Conservation (phyloP, 2,113 vertebrate species). For the Ifrita kowaldi region DNA sequence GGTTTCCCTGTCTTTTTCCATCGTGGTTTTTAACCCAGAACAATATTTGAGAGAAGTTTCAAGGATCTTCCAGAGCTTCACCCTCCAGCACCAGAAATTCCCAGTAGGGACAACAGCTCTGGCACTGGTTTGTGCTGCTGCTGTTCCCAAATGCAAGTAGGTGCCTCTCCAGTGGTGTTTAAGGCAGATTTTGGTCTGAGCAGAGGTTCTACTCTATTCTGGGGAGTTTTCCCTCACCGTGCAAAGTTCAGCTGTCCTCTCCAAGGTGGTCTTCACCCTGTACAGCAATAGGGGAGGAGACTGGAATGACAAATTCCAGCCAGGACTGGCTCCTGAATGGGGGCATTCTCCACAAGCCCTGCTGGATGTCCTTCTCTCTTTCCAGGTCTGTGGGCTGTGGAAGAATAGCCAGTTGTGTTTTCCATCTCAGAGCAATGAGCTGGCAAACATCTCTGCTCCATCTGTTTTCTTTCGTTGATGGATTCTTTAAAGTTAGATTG, state of each 20-base stretch:
- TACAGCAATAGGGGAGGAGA: not conserved
- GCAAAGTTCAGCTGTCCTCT: not conserved
- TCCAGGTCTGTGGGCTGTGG: not conserved
- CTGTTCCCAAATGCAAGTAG: not conserved
- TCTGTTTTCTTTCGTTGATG: slow-evolving; percentile 24
- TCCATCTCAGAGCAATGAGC: not conserved
- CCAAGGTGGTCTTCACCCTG: not conserved
- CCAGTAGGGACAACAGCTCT: too few species aligned
- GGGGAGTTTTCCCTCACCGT: accelerated
- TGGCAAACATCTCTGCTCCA: slow-evolving; percentile 16
- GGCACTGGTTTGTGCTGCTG: not conserved
- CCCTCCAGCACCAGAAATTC: not conserved
- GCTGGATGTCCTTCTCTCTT: not conserved
- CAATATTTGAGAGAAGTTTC: not conserved
- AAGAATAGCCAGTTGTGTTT: not conserved
- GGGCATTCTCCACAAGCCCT: not conserved
- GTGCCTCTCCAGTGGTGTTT: not conserved
- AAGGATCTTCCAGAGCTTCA: not conserved
- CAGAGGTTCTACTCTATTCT: accelerated
- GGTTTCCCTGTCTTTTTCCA: not conserved
- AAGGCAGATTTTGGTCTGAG: not conserved
- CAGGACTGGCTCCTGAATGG: not conserved
- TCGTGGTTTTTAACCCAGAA: not conserved
- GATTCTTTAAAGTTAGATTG: slow-evolving; percentile 43
- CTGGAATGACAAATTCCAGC: not conserved